A percentile compares a stretch with the other conserved stretches of the same genome.
phyloP scores from a whole-genome alignment of 2,797 vertebrate genomes.

The Sparus aurata region DNA sequence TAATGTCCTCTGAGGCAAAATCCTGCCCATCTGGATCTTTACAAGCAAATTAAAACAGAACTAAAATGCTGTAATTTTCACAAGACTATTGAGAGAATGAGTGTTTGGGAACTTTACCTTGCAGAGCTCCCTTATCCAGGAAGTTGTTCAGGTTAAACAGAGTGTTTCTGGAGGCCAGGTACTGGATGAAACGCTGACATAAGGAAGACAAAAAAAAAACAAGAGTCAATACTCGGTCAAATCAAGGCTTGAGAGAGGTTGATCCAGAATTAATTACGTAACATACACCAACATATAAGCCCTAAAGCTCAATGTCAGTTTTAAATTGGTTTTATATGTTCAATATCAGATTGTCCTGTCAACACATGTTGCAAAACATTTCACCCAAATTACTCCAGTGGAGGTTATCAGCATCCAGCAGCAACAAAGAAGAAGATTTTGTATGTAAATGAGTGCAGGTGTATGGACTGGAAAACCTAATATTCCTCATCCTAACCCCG shows the following conservation, averaged over 20 bases:
- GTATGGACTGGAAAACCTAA: not conserved
- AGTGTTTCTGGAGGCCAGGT: constrained; percentile 95
- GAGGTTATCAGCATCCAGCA: not conserved
- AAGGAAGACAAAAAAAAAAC: constrained; percentile 7
- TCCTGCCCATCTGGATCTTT: constrained; percentile 10
- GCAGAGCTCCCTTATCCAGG: constrained; percentile 94
- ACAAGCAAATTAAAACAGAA: constrained; percentile 11
- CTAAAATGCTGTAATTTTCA: not conserved
- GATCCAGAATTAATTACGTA: not conserved
- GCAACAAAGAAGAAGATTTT: not conserved
- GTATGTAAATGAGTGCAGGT: not conserved
- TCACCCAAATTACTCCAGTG: not conserved
- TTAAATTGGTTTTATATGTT: not conserved
- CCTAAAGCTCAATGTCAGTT: not conserved
- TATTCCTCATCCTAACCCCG: not conserved
- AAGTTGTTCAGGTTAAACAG: constrained; percentile 98
- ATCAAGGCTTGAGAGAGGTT: not conserved
- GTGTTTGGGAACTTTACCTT: constrained; percentile 84
- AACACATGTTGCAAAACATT: not conserved
- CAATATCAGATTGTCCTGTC: not conserved
- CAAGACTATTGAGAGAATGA: not conserved
- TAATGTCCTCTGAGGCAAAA: not conserved
- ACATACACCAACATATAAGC: not conserved
- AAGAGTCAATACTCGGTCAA: not conserved
- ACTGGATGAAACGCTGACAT: constrained; percentile 94